Conservation (phyloP, 2,113 vertebrate genomes). For the Pampusana beccarii region DNA sequence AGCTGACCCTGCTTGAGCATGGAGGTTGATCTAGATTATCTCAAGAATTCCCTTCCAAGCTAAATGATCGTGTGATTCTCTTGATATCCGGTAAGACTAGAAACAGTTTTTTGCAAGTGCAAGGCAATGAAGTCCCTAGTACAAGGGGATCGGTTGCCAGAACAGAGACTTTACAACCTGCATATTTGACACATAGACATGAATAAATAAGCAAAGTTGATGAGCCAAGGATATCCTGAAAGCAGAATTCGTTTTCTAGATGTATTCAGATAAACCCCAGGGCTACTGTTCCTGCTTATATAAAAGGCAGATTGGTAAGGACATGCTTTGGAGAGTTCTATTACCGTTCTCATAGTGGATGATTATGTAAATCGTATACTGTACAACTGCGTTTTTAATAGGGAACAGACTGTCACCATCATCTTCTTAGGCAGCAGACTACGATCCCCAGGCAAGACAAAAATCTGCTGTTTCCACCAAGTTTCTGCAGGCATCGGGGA, state of each 20-base stretch:
- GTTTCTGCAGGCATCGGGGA: conserved; percentile 12
- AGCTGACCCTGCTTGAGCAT: background rate
- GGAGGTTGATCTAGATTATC: background rate
- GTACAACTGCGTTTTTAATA: conserved; percentile 34
- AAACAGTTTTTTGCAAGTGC: background rate
- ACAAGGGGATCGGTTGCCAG: background rate
- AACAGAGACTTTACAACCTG: background rate
- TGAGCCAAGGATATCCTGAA: background rate
- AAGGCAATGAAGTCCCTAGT: background rate
- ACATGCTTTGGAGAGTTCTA: background rate
- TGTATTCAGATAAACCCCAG: background rate
- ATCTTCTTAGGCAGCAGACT: conserved; percentile 12
- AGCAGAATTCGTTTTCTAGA: background rate
- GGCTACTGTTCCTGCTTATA: background rate
- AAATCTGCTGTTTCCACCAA: conserved; percentile 49
- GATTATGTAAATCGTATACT: conserved; percentile 5
- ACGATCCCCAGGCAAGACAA: conserved; percentile 20
- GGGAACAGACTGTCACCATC: conserved; percentile 31
- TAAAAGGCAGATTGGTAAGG: background rate
- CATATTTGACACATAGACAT: background rate
- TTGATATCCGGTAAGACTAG: background rate
- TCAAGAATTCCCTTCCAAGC: background rate
- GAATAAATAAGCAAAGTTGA: background rate
- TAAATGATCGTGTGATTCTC: background rate
- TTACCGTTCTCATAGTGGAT: background rate